A percentile compares a stretch with the other conserved stretches of the same genome.
Conservation (phyloP, 2,888 invertebrate species). For the Paralinhomoeus sp. region DNA sequence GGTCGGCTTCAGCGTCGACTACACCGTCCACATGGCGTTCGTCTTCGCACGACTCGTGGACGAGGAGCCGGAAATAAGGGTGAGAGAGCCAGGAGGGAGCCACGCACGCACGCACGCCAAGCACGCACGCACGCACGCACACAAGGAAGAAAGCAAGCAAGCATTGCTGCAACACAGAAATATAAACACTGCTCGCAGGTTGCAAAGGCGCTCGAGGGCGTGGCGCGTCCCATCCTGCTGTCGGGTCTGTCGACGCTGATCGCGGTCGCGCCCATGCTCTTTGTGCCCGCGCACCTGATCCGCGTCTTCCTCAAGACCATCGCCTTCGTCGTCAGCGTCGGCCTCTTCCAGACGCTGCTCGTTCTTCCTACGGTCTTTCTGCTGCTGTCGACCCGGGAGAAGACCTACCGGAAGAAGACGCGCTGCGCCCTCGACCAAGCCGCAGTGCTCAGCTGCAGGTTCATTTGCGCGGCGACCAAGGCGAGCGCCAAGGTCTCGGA, state of each 20-base stretch:
- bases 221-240: background rate
- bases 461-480: no score
- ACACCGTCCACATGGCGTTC: conserved; percentile 1
- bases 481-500: no score
- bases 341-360: background rate
- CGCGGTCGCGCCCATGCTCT: background rate
- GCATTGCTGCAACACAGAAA: background rate
- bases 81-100: background rate
- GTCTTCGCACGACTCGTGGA: background rate
- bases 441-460: no score
- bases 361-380: background rate
- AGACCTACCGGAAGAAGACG: no score
- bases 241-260: background rate
- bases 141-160: background rate
- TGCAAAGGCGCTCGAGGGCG: background rate
- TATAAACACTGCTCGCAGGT: background rate
- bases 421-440: no score
- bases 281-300: background rate
- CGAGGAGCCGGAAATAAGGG: background rate
- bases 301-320: conserved; percentile 1
- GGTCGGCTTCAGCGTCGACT: no score
- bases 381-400: no score
- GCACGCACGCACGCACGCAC: no score
- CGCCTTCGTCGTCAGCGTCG: background rate
- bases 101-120: background rate